Evolutionary conservation across 2,888 invertebrate genomes (phyloP).

Genomic region (Slavum lentiscoides): DNA sequence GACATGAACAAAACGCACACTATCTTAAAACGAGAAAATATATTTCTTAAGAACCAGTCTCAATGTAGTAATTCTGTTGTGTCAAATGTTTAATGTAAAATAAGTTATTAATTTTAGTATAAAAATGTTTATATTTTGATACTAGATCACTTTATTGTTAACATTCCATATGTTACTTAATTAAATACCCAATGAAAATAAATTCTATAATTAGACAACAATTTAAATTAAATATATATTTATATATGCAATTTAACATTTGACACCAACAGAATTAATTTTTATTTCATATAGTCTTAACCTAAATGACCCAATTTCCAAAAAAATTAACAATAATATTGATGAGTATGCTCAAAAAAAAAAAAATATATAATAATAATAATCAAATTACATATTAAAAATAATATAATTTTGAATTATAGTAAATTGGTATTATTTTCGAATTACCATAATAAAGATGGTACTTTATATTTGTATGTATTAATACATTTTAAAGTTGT

Average conservation of each 20-base stretch:
- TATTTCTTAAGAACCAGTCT: constrained; percentile 28
- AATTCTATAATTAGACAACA: no score
- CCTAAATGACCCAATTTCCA: constrained; percentile 2
- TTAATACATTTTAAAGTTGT: not conserved
- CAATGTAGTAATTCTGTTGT: not conserved
- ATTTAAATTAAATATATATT: not conserved
- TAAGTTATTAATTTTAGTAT: not conserved
- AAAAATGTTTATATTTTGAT: not conserved
- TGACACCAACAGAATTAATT: constrained; percentile 3
- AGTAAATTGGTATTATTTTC: no score
- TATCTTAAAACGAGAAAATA: not conserved
- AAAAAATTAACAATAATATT: not conserved
- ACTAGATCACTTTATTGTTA: not conserved
- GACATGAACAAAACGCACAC: not conserved
- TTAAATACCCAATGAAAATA: no score
- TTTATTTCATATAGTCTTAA: not conserved
- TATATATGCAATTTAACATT: not conserved
- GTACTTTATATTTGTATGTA: not conserved
- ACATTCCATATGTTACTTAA: no score
- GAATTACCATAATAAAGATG: not conserved
- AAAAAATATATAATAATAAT: not conserved
- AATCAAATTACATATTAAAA: not conserved
- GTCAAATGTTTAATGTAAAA: not conserved
- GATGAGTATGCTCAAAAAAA: not conserved
- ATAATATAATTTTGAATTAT: no score